Evolutionary conservation across 1,140 invertebrate species (phyloP), one percentile per base, ranked within the genome.

Genomic region (Rhopalosiphum maidis): DNA sequence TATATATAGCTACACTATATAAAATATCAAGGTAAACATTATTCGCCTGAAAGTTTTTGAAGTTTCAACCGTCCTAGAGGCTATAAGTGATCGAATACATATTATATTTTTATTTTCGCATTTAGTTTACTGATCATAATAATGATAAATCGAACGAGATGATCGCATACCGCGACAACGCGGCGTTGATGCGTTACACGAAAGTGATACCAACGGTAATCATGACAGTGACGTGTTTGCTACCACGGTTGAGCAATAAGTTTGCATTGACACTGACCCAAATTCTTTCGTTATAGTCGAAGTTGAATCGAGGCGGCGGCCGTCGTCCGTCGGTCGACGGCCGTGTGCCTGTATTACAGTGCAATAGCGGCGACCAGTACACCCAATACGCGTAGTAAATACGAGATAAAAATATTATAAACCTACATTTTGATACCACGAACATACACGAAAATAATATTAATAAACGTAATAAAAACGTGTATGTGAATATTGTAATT

Each of bases 191-290:
- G 35, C 60, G 60, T n/a, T 83, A 18, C 22, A 86, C 25, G 41
- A 86, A 30, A 86, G 41, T 9, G 11, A 30, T 46, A 86, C 85
- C 11, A 43, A 41, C 11, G 85, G 85, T 46, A 46, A 86, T 30
- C 60, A 77, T 77, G n/a, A 86, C 85, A 86, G 25, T 46, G 85
- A 85, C 46, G 43, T 30, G 43, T 87, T 23, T 87, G 18, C n/a
- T 9, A 11, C 22, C 68, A 48, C 60, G 25, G n/a, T 82, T 82
- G 91, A 85, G 46, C 77, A 92, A 92, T 92, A 9, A 25, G 48
- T 82, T 83, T 92, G 83, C 91, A 92, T 92, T 92, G 77, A 92
- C 91, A 92, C 54, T 92, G 77, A 92, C 77, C 91, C 43, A 92
- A 92, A 82, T 92, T 48, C 46, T 35, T 82, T 41, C 88, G 35